Base-by-base conservation (phyloP, 2,797 vertebrate species). In the Cirrhinus molitorella region DNA sequence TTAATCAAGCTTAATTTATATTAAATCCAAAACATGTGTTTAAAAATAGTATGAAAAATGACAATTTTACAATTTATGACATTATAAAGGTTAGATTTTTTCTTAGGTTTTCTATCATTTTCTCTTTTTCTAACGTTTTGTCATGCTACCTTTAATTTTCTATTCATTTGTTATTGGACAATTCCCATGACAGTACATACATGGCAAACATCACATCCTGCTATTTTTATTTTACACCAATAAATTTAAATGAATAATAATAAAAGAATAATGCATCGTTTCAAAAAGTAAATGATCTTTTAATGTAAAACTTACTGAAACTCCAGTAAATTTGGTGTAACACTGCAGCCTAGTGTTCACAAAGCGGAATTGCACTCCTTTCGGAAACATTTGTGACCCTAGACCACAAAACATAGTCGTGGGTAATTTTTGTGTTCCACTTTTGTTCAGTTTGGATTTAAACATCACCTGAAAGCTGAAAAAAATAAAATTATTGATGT, bases 311-410 rank as follows among this genome's bases (percentile, higher is more conserved):
- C 34, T 19, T 7, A 77, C 6, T 12, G 4, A 34, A 67, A 8
- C 16, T n/a, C 12, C 43, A 16, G 14, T 25, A 49, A 0, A 31
- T 53, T 6, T 66, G 45, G 70, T 49, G 8, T 0, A 76, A 59
- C 73, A 77, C 49, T 23, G 16, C 40, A 45, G 0, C 63, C 61
- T 77, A 47, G 81, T 23, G 81, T 45, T 68, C 12, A 53, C 23
- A 19, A 53, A 37, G 61, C 17, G 17, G n/a, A 66, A 65, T 9
- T 28, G 11, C 47, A 66, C 45, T 14, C 65, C 4, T 34, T 34
- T 0, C 25, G 3, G 1, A 61, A 21, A 65, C 14, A 37, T 34
- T 37, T 43, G 8, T 40, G 37, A 40, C 37, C 37, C 37, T 40
- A 8, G 37, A 40, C 37, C 37, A 40, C 37, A 40, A 40, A 40